phyloP scores from a whole-genome alignment of 2,888 invertebrate species.

The Dicyrtomina minuta region DNA sequence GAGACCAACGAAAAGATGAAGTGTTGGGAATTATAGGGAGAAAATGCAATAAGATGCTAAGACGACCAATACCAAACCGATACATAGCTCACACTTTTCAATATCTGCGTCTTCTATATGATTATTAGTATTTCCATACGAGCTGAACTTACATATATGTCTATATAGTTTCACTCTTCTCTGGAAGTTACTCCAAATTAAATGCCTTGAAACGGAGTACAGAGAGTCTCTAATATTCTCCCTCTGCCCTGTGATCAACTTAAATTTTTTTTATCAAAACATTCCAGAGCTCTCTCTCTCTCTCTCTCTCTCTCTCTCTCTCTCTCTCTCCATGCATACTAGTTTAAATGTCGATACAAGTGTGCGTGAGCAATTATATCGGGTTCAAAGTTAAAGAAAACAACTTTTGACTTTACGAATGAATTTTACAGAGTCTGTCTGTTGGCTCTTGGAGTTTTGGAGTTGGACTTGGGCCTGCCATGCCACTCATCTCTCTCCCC shows the following conservation, averaged over 20 bases:
- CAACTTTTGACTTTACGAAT: conserved; percentile 32
- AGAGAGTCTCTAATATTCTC: neutral
- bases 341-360: conserved; percentile 24
- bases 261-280: conserved; percentile 2
- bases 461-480: no score
- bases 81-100: neutral
- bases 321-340: neutral
- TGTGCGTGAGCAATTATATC: conserved; percentile 30
- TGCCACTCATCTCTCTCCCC: neutral
- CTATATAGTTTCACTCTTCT: neutral
- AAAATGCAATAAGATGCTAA: neutral
- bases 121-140: no score
- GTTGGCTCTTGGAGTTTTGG: no score
- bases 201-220: neutral
- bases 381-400: conserved; percentile 27
- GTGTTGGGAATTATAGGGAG: neutral
- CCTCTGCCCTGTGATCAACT: neutral
- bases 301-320: conserved; percentile 15
- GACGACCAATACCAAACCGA: neutral
- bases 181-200: neutral
- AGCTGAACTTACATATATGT: neutral
- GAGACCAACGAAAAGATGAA: neutral
- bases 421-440: conserved; percentile 25
- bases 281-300: conserved; percentile 1
- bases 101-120: neutral